Conservation (phyloP, 2,113 vertebrate species). For the Anthoscopus minutus region DNA sequence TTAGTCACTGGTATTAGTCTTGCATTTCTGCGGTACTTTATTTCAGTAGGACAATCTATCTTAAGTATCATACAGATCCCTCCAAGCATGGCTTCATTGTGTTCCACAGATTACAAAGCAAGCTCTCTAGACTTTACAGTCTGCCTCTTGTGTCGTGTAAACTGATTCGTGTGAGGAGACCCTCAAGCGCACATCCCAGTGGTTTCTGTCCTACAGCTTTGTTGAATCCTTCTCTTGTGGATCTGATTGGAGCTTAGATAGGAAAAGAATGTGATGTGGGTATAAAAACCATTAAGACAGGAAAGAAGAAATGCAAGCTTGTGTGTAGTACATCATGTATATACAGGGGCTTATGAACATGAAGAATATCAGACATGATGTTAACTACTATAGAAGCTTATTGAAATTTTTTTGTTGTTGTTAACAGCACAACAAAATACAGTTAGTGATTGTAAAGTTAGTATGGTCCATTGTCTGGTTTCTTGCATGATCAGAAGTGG, state of each 20-base stretch:
- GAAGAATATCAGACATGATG: neutral
- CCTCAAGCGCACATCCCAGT: neutral
- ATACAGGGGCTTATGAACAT: neutral
- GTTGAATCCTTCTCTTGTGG: neutral
- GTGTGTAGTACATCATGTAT: neutral
- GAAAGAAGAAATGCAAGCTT: neutral
- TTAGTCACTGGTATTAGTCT: neutral
- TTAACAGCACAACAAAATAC: neutral
- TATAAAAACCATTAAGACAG: neutral
- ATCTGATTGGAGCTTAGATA: neutral
- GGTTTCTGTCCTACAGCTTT: neutral
- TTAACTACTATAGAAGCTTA: neutral
- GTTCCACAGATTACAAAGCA: neutral
- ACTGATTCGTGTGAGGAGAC: neutral
- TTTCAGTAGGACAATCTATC: neutral
- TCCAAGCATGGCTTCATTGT: neutral
- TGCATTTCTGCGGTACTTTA: neutral
- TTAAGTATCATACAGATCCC: neutral
- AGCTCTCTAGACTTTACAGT: neutral
- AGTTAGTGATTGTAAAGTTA: neutral
- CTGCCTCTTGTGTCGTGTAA: neutral
- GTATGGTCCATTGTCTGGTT: neutral
- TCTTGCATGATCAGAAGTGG: neutral
- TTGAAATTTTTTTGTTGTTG: neutral
- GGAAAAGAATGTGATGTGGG: rapidly evolving